Percentiles rank a stretch among this genome's conserved stretches.
phyloP scores from a whole-genome alignment of 2,113 vertebrate species.

The Laticauda colubrina region DNA sequence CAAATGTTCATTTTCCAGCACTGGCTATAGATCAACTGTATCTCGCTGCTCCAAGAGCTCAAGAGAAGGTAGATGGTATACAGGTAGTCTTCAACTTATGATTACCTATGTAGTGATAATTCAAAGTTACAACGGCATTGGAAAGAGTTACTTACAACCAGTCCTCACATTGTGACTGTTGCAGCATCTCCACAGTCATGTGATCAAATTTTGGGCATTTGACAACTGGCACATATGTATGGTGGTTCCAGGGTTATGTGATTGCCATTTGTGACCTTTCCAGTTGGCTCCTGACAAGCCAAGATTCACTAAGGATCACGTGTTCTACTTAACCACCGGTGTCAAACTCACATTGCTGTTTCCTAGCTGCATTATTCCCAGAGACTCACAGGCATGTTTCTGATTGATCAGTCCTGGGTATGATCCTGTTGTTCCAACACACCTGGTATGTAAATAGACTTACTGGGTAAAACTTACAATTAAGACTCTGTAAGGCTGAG shows the following conservation, averaged over 20 bases:
- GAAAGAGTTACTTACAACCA: background rate
- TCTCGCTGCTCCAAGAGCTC: background rate
- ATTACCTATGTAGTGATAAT: background rate
- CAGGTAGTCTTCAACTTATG: background rate
- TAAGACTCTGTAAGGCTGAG: background rate
- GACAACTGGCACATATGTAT: background rate
- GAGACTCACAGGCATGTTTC: background rate
- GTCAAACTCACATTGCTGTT: background rate
- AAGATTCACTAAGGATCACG: background rate
- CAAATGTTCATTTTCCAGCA: background rate
- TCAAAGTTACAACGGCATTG: background rate
- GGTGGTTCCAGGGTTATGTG: background rate
- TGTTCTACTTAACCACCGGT: background rate
- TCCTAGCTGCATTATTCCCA: background rate
- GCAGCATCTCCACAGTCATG: background rate
- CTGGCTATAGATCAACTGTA: background rate
- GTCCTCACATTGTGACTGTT: background rate
- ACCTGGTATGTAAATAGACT: background rate
- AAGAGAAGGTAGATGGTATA: background rate
- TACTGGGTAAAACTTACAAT: background rate
- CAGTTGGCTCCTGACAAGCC: background rate
- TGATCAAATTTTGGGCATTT: background rate
- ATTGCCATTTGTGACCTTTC: background rate
- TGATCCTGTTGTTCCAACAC: background rate
- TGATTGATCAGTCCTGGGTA: background rate